A percentile compares a stretch with the other conserved stretches of the same genome.
These are phyloP conservation scores for Hypercompe scribonia DNA, from an alignment of 2,888 invertebrate species.

Conservation along the genomic window DNA sequence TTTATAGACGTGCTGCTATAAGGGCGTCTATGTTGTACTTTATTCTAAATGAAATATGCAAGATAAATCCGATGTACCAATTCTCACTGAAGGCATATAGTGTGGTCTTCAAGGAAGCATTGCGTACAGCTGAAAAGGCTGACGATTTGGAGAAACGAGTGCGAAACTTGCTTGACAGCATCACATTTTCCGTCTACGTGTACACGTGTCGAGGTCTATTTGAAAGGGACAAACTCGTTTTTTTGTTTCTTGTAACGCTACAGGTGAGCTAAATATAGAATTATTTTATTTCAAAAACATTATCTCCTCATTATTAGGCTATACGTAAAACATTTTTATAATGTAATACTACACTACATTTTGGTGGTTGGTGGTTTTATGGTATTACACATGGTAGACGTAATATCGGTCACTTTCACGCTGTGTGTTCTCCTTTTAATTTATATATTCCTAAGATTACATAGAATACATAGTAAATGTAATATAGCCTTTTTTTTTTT, in stretches of 20 bases:
- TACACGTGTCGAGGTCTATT: slow-evolving; percentile 97
- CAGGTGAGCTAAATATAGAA: slow-evolving; percentile 86
- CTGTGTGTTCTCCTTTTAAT: no score
- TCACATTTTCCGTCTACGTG: slow-evolving; percentile 94
- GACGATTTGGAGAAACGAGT: slow-evolving; percentile 92
- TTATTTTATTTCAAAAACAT: not conserved
- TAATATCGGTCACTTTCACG: no score
- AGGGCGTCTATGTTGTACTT: slow-evolving; percentile 97
- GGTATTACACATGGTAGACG: no score
- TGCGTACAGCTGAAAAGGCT: slow-evolving; percentile 89
- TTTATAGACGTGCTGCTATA: slow-evolving; percentile 90
- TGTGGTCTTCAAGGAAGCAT: slow-evolving; percentile 95
- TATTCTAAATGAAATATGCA: slow-evolving; percentile 95
- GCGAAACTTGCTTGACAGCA: slow-evolving; percentile 92
- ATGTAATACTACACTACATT: no score
- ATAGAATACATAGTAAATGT: no score
- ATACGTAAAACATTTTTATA: no score
- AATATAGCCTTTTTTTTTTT: no score
- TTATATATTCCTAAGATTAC: no score
- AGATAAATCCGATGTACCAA: slow-evolving; percentile 98
- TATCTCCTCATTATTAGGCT: not conserved
- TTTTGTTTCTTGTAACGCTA: slow-evolving; percentile 94
- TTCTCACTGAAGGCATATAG: slow-evolving; percentile 98
- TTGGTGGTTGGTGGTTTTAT: no score
- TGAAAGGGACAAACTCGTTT: slow-evolving; percentile 96